These are phyloP conservation scores for Creontiades dilutus DNA, from an alignment of 2,888 invertebrate genomes.

Conservation along the genomic window DNA sequence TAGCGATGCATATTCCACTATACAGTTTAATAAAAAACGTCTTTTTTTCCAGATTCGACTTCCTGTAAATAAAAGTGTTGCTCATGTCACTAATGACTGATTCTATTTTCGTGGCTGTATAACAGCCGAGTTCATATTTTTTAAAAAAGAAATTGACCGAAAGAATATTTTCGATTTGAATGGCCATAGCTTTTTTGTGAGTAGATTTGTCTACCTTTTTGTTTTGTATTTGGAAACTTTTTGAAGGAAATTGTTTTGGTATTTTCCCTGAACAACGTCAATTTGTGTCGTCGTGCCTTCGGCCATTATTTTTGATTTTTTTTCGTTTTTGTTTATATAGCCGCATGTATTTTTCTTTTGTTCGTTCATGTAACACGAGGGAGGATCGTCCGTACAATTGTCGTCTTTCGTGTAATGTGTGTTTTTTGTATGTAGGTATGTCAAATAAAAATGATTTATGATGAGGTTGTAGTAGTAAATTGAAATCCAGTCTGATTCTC, in stretches of 20 bases:
- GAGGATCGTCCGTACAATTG: not conserved
- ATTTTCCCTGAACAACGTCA: not conserved
- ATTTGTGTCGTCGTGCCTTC: not conserved
- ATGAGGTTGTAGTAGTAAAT: not conserved
- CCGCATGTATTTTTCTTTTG: not conserved
- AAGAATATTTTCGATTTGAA: not conserved
- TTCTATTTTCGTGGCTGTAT: slow-evolving; percentile 8
- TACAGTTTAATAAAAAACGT: not conserved
- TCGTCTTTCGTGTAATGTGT: not conserved
- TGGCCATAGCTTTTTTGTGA: slow-evolving; percentile 5
- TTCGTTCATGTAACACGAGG: not conserved
- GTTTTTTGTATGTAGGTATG: not conserved
- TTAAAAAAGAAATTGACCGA: not conserved
- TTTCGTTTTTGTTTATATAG: not conserved
- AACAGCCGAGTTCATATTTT: not conserved
- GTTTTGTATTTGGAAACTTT: not conserved
- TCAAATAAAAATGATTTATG: slow-evolving; percentile 25
- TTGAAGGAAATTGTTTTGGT: too few relatives aligned
- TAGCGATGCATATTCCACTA: not conserved
- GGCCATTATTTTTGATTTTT: not conserved
- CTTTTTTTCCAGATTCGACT: not conserved
- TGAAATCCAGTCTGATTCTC: too few relatives aligned
- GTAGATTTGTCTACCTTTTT: not conserved
- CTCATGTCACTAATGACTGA: not conserved
- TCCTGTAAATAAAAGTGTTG: slow-evolving; percentile 29